phyloP scores from a whole-genome alignment of 2,888 invertebrate species.

The Muschampia plurimacula region DNA sequence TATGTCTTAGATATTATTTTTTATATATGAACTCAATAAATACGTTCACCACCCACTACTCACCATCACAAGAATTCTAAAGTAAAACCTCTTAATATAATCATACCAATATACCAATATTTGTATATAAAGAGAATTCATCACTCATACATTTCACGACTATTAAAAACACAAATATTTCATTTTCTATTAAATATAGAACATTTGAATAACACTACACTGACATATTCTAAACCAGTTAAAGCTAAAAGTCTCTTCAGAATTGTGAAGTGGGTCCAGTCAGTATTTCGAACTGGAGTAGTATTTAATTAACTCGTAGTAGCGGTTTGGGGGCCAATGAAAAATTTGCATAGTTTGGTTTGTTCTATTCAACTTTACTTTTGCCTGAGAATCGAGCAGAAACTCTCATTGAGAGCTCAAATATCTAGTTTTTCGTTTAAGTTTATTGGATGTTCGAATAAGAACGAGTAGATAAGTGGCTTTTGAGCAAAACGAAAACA shows the following conservation, averaged over 20 bases:
- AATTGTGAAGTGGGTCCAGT: conserved; percentile 23
- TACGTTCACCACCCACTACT: no score
- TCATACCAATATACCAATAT: no score
- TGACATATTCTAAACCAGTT: conserved; percentile 24
- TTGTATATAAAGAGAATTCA: no score
- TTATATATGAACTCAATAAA: no score
- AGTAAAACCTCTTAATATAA: no score
- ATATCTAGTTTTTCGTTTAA: conserved; percentile 6
- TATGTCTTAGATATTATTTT: no score
- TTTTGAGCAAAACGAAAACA: neutral
- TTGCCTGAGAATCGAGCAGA: conserved; percentile 3
- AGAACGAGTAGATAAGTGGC: neutral
- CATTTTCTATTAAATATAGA: neutral
- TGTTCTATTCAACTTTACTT: conserved; percentile 22
- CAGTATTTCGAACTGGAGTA: conserved; percentile 20
- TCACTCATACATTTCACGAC: no score
- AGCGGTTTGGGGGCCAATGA: conserved; percentile 23
- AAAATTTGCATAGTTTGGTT: conserved; percentile 30
- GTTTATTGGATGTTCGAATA: neutral
- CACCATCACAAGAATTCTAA: no score
- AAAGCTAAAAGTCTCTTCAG: conserved; percentile 27
- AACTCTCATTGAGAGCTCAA: conserved; percentile 5
- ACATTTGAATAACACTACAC: conserved; percentile 11
- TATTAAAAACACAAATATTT: neutral
- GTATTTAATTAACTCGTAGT: conserved; percentile 29